These are phyloP conservation scores for Saguinus midas DNA, from an alignment of 2,113 vertebrate genomes.

Conservation along the genomic window DNA sequence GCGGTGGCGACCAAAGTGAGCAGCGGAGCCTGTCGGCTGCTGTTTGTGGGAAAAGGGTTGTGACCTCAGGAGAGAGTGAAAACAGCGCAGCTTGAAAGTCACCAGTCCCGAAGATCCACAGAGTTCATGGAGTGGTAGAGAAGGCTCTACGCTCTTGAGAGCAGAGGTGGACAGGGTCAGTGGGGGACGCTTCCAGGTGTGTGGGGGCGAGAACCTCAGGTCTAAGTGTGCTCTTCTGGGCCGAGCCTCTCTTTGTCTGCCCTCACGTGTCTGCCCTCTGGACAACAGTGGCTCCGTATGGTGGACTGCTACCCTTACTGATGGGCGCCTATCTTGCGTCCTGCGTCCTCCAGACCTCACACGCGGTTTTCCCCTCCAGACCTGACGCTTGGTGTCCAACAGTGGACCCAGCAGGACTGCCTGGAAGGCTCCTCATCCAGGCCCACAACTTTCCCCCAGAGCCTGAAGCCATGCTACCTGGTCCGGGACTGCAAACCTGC, in stretches of 20 bases:
- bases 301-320: background rate
- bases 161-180: too few relatives aligned
- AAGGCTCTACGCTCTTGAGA: background rate
- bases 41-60: slow-evolving; percentile 56
- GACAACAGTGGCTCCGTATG: background rate
- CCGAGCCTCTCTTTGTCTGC: background rate
- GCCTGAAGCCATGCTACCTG: background rate
- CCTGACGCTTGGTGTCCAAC: background rate
- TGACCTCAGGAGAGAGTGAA: background rate
- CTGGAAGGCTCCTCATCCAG: background rate
- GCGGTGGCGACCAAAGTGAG: background rate
- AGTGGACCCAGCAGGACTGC: background rate
- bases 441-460: background rate
- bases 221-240: background rate
- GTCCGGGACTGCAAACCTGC: background rate
- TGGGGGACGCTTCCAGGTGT: background rate
- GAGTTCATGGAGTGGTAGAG: background rate
- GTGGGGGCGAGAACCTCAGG: background rate
- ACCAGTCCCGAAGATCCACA: too few relatives aligned
- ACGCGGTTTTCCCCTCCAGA: background rate
- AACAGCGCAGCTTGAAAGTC: background rate
- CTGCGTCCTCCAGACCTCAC: background rate
- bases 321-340: background rate
- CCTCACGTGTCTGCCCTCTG: fast-evolving
- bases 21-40: background rate